Evolutionary conservation across 2,113 vertebrate species (phyloP), one percentile per base, ranked within the genome.

Genomic region (Rhegmatorhina hoffmannsi): DNA sequence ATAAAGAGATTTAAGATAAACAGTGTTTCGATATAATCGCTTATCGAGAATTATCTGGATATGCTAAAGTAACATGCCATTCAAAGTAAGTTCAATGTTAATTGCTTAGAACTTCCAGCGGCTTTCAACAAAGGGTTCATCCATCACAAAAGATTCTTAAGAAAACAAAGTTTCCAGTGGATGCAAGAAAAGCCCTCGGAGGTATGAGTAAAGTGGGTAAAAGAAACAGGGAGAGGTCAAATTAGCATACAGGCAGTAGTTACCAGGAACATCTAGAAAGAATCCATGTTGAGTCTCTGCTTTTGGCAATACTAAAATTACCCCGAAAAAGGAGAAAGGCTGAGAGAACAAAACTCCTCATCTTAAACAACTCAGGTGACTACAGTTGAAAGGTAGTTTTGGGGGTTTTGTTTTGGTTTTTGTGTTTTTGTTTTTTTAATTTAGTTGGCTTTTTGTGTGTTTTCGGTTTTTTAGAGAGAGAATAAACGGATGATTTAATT

Each of bases 21-120:
- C 33, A 49, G 23, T 46, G 43, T 55, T 91, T 78, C 92, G 47
- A 70, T 74, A 38, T 4, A 73, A 85, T 68, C 85, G 40, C 52
- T 79, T 76, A 40, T 2, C 6, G 3, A 74, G 50, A 83, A 67
- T 94, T 81, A 90, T 36, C 77, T 60, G 52, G 72, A 84, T 95
- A 89, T 55, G 55, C 49, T 94, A 85, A 86, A 92, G 44, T 33
- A 95, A 90, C 90, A 90, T 36, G 64, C 44, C 46, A 47, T 95
- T 95, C 81, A 87, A 89, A 79, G 15, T 25, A 63, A 50, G 29
- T n/a, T 60, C 63, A 50, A 62, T 3, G 19, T 76, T 59, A 74
- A 78, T 68, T 33, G 44, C n/a, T 64, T 67, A n/a, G 53, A 83
- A 90, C 34, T 38, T 82, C 33, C 33, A 44, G 36, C 25, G 83